phyloP scores from a whole-genome alignment of 2,888 invertebrate genomes.

The Prenolepis imparis region DNA sequence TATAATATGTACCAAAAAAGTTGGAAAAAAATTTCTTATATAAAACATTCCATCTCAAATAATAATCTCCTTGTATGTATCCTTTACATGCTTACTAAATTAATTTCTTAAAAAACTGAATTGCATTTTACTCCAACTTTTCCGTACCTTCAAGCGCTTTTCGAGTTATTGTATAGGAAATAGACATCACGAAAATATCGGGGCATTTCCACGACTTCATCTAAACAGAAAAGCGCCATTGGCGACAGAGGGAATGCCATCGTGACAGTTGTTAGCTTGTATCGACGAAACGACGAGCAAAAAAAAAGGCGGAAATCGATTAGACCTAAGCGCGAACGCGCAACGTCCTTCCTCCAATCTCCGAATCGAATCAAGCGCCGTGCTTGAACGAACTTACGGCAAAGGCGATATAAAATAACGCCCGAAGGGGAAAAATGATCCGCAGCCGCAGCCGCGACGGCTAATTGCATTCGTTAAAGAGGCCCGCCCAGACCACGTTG shows the following conservation, averaged over 20 bases:
- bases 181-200: neutral
- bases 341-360: constrained; percentile 50
- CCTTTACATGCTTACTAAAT: neutral
- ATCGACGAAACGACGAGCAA: neutral
- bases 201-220: neutral
- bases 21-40: neutral
- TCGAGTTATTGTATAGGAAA: neutral
- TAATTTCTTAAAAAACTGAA: neutral
- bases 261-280: neutral
- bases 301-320: constrained; percentile 27
- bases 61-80: neutral
- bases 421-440: constrained; percentile 52
- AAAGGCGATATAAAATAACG: constrained; percentile 54
- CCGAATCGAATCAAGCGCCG: constrained; percentile 51
- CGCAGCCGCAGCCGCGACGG: constrained; percentile 34
- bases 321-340: constrained; percentile 36
- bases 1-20: neutral
- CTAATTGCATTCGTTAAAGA: constrained; percentile 56
- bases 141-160: no score
- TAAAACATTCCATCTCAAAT: neutral
- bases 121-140: neutral
- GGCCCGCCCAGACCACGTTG: constrained; percentile 37
- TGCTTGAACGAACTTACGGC: constrained; percentile 50
- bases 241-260: neutral
- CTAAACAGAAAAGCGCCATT: neutral